A percentile compares a stretch with the other conserved stretches of the same genome.
These are phyloP conservation scores for Rhea pennata DNA, from an alignment of 2,113 vertebrate species.

Conservation along the genomic window DNA sequence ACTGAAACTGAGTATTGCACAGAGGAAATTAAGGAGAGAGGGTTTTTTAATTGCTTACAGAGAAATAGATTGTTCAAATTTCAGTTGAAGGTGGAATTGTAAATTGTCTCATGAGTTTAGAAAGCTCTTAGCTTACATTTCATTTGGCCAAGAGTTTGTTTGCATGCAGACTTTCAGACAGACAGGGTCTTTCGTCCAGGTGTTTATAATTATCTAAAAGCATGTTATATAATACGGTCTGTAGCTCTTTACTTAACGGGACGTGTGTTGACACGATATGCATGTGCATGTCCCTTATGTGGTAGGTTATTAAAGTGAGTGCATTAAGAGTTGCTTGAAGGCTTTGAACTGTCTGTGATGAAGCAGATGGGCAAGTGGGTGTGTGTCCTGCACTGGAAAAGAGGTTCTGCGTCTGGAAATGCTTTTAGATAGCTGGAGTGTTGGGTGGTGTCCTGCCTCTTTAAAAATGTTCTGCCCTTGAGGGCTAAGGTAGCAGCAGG, in stretches of 20 bases:
- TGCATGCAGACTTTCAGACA: neutral
- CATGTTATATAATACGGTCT: neutral
- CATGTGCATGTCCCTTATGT: neutral
- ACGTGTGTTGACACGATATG: fast-evolving
- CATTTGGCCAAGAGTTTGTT: neutral
- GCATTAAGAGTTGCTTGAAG: neutral
- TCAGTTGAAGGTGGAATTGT: neutral
- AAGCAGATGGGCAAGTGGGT: neutral
- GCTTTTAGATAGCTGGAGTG: neutral
- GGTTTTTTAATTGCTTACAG: neutral
- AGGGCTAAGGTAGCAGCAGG: neutral
- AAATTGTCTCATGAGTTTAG: neutral
- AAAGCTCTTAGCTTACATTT: neutral
- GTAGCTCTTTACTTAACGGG: neutral
- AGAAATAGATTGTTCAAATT: neutral
- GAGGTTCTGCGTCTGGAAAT: neutral
- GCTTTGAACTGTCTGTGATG: neutral
- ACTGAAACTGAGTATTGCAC: neutral
- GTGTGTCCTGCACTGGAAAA: fast-evolving
- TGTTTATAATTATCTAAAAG: neutral
- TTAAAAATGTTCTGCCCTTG: neutral
- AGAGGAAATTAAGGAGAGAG: neutral
- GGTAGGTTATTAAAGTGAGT: neutral
- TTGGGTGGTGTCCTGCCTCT: neutral
- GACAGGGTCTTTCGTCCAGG: neutral